These are phyloP conservation scores for Petrocephalus schoutedeni DNA, from an alignment of 2,797 vertebrate species.

Conservation along the genomic window DNA sequence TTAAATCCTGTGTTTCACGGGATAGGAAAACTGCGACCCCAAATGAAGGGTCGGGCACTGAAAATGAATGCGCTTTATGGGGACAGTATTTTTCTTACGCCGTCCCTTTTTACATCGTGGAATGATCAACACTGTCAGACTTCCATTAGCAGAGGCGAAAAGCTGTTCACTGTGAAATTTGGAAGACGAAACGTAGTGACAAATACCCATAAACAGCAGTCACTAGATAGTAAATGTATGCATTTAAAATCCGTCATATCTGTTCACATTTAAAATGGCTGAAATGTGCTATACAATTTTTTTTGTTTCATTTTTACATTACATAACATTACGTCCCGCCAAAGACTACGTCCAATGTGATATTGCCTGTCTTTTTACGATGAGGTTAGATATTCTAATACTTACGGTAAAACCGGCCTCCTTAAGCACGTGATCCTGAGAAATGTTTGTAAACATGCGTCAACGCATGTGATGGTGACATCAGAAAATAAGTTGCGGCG, in stretches of 20 bases:
- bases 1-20: background rate
- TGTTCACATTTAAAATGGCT: background rate
- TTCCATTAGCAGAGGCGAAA: background rate
- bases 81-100: background rate
- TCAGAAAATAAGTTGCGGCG: slow-evolving; percentile 35
- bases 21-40: background rate
- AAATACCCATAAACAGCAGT: background rate
- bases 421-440: slow-evolving; percentile 37
- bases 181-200: background rate
- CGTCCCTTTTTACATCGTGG: background rate
- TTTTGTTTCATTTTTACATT: background rate
- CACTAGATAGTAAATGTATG: background rate
- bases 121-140: background rate
- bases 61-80: background rate
- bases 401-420: slow-evolving; percentile 23
- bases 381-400: background rate
- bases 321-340: background rate
- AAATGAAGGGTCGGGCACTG: background rate
- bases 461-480: slow-evolving; percentile 59
- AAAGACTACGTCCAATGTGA: background rate
- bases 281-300: background rate
- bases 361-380: background rate
- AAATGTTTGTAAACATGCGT: slow-evolving; percentile 73
- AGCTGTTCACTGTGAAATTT: background rate
- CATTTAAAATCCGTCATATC: background rate